Percentiles rank a stretch among this genome's conserved stretches.
These are phyloP conservation scores for Origma solitaria DNA, from an alignment of 2,113 vertebrate species.

Conservation along the genomic window DNA sequence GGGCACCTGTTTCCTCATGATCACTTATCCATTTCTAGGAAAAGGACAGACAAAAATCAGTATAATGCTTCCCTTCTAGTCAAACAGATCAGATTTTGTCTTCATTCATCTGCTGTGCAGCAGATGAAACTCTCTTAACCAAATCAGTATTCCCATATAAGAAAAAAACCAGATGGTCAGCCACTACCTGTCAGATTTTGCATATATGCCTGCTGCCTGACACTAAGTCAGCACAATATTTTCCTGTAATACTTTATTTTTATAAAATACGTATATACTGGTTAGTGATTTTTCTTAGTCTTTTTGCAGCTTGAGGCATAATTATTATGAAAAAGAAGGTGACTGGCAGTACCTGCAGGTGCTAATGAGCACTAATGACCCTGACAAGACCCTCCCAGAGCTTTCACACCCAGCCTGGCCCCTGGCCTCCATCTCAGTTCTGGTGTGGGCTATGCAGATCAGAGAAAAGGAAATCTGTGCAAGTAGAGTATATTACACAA, in stretches of 20 bases:
- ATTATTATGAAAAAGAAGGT: neutral
- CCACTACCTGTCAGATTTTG: neutral
- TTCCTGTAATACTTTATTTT: neutral
- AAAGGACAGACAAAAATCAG: constrained; percentile 51
- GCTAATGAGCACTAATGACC: neutral
- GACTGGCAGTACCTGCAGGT: neutral
- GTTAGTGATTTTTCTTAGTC: neutral
- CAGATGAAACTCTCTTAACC: neutral
- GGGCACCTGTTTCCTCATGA: neutral
- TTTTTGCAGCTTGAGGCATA: neutral
- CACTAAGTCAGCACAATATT: neutral
- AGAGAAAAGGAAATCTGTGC: neutral
- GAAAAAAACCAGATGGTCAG: neutral
- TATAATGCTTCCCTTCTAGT: constrained; percentile 47
- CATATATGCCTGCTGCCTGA: neutral
- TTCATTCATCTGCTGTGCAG: neutral
- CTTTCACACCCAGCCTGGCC: neutral
- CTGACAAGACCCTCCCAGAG: neutral
- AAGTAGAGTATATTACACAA: neutral
- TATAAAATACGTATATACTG: neutral
- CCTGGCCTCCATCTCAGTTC: neutral
- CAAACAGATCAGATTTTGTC: constrained; percentile 20
- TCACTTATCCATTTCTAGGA: neutral
- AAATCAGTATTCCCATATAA: neutral
- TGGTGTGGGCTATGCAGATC: rapidly evolving